These are phyloP conservation scores for Heliconius nattereri DNA, from an alignment of 1,140 invertebrate species.

Conservation along the genomic window DNA sequence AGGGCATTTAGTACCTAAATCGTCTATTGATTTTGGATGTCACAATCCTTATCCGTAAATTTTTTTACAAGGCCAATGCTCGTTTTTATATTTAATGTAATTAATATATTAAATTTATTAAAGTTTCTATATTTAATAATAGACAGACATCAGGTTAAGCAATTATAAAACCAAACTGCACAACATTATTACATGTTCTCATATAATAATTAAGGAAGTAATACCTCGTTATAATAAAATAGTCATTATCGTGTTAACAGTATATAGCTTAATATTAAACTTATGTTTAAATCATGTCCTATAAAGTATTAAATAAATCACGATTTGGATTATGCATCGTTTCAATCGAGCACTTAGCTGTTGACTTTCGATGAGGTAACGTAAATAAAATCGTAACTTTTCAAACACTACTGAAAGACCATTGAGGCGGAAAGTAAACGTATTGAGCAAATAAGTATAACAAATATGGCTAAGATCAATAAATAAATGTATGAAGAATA, in stretches of 20 bases:
- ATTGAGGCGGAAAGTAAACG: slow-evolving; percentile 21
- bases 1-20: neutral
- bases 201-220: neutral
- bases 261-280: neutral
- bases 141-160: too few species aligned
- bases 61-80: neutral
- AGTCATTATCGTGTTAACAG: slow-evolving; percentile 6
- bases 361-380: neutral
- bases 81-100: neutral
- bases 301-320: slow-evolving; percentile 2
- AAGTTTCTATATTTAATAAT: too few species aligned
- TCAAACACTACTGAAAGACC: slow-evolving; percentile 12
- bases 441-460: slow-evolving; percentile 11
- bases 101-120: neutral
- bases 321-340: neutral
- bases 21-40: too few species aligned
- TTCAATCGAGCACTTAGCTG: neutral
- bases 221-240: neutral
- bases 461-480: neutral
- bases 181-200: slow-evolving; percentile 1
- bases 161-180: neutral
- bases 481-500: slow-evolving; percentile 7
- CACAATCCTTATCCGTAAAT: too few species aligned
- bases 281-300: slow-evolving; percentile 4
- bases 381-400: slow-evolving; percentile 13